Evolutionary conservation across 1,140 invertebrate genomes (phyloP).

Genomic region (Metopolophium dirhodum): DNA sequence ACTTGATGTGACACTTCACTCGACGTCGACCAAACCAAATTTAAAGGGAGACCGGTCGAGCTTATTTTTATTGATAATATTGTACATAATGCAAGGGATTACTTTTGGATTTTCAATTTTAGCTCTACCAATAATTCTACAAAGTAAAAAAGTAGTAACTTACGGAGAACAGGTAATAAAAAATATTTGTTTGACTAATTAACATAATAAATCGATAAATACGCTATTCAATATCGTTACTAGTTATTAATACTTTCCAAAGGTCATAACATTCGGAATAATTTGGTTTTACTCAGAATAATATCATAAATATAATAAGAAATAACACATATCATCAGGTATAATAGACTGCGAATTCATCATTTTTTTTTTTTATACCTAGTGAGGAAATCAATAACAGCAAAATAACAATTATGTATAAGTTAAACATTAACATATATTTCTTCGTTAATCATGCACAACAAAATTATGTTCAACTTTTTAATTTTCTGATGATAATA

Average conservation of each 20-base stretch:
- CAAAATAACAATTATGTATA: too few species aligned
- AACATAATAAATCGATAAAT: neutral
- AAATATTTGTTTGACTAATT: neutral
- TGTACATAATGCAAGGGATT: constrained; percentile 31
- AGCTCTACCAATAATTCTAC: constrained; percentile 35
- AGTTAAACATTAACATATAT: too few species aligned
- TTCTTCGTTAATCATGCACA: too few species aligned
- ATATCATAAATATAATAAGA: neutral
- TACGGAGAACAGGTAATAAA: constrained; percentile 33
- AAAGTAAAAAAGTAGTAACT: neutral
- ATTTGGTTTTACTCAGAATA: neutral
- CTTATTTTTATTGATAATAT: constrained; percentile 16
- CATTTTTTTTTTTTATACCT: too few species aligned
- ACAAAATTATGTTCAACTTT: too few species aligned
- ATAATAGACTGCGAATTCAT: neutral
- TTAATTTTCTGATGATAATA: too few species aligned
- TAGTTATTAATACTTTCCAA: neutral
- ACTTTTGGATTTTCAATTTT: neutral
- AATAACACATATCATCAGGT: neutral
- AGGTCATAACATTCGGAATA: neutral
- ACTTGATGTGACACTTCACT: neutral
- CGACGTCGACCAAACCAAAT: neutral
- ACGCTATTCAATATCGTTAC: neutral
- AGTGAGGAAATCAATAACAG: too few species aligned
- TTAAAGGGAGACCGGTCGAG: constrained; percentile 3